These are phyloP conservation scores for Chrysopa pallens DNA, from an alignment of 1,140 invertebrate genomes.

Conservation along the genomic window DNA sequence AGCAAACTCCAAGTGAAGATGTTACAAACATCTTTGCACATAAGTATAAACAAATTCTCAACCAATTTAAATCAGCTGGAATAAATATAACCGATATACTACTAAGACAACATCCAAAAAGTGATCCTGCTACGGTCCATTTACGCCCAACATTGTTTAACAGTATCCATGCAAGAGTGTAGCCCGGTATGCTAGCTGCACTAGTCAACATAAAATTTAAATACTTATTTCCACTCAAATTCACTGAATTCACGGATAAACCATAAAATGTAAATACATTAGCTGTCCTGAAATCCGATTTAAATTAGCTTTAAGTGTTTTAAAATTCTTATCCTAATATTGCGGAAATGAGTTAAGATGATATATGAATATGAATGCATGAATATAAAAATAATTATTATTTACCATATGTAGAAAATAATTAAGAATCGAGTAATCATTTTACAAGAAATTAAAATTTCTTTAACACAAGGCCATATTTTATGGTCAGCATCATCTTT, in stretches of 20 bases:
- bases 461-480: constrained; percentile 20
- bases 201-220: constrained; percentile 36
- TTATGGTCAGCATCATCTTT: constrained; percentile 6
- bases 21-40: constrained; percentile 44
- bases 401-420: constrained; percentile 32
- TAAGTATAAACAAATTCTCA: constrained; percentile 32
- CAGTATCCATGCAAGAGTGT: constrained; percentile 28
- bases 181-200: constrained; percentile 39
- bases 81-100: constrained; percentile 27
- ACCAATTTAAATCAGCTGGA: constrained; percentile 27
- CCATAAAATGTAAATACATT: constrained; percentile 57
- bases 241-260: constrained; percentile 45
- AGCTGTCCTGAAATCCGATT: constrained; percentile 34
- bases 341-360: too few species aligned
- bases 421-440: constrained; percentile 24
- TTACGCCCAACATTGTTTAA: constrained; percentile 33
- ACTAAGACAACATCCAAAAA: constrained; percentile 33
- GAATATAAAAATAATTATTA: too few species aligned
- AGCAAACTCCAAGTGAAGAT: constrained; percentile 36
- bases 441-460: constrained; percentile 25
- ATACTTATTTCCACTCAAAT: constrained; percentile 44
- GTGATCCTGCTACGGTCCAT: constrained; percentile 25
- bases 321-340: too few species aligned
- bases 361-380: too few species aligned
- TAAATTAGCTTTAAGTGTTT: too few species aligned